Base-by-base conservation (phyloP, 1,140 invertebrate genomes). In the Sycophila sp. region DNA sequence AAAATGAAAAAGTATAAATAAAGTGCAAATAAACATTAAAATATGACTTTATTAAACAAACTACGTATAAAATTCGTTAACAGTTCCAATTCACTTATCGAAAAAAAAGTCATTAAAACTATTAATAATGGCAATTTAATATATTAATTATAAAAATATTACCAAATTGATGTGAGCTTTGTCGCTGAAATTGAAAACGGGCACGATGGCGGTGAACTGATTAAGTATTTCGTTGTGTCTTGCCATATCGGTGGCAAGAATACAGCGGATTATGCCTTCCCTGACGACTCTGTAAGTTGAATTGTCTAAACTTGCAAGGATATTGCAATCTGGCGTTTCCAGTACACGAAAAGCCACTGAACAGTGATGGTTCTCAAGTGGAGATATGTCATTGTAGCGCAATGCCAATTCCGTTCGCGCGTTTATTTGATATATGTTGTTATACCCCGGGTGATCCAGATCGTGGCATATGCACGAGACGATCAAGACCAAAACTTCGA, bases 371-470 rank as follows among this genome's bases (percentile, higher is more conserved):
- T 96, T 96, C 81, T 96, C 94, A 75, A 96, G 84, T 1, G 94
- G 94, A 47, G 94, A 95, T 73, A 95, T 94, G 85, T 96, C 94
- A 83, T 96, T 96, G 85, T 96, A 96, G 38, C 94, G 89, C 56
- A 96, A 87, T 8, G 94, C 94, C 73, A 96, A 83, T 78, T 95
- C 94, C 7, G 94, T 96, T 70, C 91, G 89, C 24, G 94, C 94
- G 82, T 96, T 96, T 75, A 96, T 94, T 85, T 95, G 94, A 85
- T 95, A 96, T 70, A 94, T 93, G 77, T 95, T 96, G 84, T 96
- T 95, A 80, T 94, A 94, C 30, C 95, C 95, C 5, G 95, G 95
- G 89, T 97, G 95, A 81, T 97, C 95, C 26, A 97, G 86, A 85
- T 97, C 96, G 82, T 97, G 96, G 78, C 94, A 95, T 40, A 96